Evolutionary conservation across 2,797 vertebrate genomes (phyloP).

Genomic region (Lepidocolaptes lacrymiger): DNA sequence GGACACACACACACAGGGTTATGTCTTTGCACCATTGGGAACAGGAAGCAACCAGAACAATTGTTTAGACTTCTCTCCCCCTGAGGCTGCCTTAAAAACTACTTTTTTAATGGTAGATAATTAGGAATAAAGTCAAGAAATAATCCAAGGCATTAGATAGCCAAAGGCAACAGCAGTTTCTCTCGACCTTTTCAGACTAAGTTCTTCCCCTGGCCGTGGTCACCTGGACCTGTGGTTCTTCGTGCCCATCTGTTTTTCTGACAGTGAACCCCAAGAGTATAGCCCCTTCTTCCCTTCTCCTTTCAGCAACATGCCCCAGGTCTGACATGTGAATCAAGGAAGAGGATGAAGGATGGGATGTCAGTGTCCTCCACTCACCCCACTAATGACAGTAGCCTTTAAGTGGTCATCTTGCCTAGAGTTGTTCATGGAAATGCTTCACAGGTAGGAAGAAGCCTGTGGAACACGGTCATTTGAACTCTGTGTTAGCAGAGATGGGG

Average conservation of each 20-base stretch:
- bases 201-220: not conserved
- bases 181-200: not conserved
- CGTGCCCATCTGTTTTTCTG: not conserved
- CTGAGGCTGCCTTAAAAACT: not conserved
- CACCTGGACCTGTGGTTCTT: not conserved
- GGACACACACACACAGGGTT: not conserved
- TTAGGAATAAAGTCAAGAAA: constrained; percentile 1
- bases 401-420: not conserved
- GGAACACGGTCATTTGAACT: not conserved
- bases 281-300: not conserved
- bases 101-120: not conserved
- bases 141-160: not conserved
- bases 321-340: not conserved
- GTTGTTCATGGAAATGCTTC: not conserved
- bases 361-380: not conserved
- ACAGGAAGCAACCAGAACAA: not conserved
- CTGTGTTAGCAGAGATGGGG: not conserved
- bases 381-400: fast-evolving
- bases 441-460: not conserved
- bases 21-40: not conserved
- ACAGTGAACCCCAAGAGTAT: not conserved
- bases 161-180: not conserved
- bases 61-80: not conserved
- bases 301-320: not conserved
- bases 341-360: not conserved